These are phyloP conservation scores for Dicaeum eximium DNA, from an alignment of 2,113 vertebrate genomes.

Conservation along the genomic window DNA sequence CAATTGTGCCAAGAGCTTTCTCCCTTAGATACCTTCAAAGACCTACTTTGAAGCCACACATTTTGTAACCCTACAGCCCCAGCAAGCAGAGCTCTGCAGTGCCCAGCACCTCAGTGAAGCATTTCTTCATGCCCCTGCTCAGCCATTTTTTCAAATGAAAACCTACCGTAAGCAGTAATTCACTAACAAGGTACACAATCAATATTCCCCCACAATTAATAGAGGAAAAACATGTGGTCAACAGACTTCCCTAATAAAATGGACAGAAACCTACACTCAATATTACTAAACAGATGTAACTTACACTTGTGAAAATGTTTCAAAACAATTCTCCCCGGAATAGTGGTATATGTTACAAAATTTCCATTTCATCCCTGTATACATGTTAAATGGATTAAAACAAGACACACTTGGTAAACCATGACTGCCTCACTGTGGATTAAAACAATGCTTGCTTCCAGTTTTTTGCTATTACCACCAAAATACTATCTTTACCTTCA, in stretches of 20 bases:
- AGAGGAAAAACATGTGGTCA: neutral
- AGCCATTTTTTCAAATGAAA: neutral
- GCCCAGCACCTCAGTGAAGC: neutral
- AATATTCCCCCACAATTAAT: neutral
- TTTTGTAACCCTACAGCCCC: neutral
- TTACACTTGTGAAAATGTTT: neutral
- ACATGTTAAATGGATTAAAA: neutral
- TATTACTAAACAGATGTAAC: neutral
- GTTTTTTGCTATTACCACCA: neutral
- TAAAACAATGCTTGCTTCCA: neutral
- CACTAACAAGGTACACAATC: neutral
- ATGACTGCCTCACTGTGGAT: slow-evolving; percentile 57
- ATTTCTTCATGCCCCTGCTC: neutral
- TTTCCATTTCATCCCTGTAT: neutral
- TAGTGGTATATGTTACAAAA: neutral
- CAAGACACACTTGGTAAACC: neutral
- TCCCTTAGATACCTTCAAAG: neutral
- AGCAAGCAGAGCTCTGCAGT: neutral
- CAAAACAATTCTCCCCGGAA: neutral
- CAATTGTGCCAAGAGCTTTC: neutral
- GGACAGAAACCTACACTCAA: neutral
- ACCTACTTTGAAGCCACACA: fast-evolving
- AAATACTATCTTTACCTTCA: neutral
- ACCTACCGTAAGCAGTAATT: neutral
- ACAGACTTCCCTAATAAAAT: neutral